These are phyloP conservation scores for Nyctibius grandis DNA, from an alignment of 2,797 vertebrate genomes.

Conservation along the genomic window DNA sequence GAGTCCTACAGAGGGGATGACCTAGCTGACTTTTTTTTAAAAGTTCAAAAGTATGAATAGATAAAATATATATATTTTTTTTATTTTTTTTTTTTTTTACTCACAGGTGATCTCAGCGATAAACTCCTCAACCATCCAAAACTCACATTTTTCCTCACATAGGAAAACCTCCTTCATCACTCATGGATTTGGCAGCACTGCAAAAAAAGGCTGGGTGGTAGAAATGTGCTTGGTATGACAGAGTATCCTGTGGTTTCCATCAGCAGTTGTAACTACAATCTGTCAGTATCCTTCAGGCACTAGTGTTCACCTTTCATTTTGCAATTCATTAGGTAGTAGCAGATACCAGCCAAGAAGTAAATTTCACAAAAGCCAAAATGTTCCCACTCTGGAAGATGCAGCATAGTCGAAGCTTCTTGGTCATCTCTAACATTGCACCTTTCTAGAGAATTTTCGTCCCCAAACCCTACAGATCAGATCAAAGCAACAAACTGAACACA, in stretches of 20 bases:
- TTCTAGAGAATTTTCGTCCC: not conserved
- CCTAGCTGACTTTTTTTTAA: not conserved
- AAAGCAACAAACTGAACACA: not conserved
- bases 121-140: constrained; percentile 57
- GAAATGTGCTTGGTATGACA: constrained; percentile 80
- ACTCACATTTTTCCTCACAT: constrained; percentile 69
- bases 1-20: not conserved
- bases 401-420: not conserved
- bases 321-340: not conserved
- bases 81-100: not conserved
- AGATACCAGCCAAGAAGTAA: not conserved
- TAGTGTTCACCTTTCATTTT: not conserved
- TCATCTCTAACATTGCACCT: not conserved
- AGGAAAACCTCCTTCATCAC: constrained; percentile 76
- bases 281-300: not conserved
- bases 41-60: not conserved
- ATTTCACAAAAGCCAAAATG: not conserved
- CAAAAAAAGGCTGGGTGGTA: constrained; percentile 78
- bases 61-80: not conserved
- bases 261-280: not conserved
- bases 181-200: constrained; percentile 76
- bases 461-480: not conserved
- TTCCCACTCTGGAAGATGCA: not conserved
- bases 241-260: not conserved
- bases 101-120: constrained; percentile 22